A percentile compares a stretch with the other conserved stretches of the same genome.
These are phyloP conservation scores for Notodonta dromedarius DNA, from an alignment of 2,888 invertebrate genomes.

Conservation along the genomic window DNA sequence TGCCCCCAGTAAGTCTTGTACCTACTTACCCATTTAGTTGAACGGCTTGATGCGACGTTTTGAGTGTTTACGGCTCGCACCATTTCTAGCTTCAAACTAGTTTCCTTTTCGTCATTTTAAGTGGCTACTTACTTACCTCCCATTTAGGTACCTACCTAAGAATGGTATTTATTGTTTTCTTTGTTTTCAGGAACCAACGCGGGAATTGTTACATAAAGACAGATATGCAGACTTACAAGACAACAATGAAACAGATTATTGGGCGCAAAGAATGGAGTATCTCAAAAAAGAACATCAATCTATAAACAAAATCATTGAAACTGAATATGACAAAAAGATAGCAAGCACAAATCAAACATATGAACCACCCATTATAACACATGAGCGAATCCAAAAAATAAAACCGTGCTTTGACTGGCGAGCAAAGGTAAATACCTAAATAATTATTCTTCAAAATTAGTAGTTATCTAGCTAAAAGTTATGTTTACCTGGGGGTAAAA, in stretches of 20 bases:
- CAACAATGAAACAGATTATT: slow-evolving; percentile 64
- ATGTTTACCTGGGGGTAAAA: too few species aligned
- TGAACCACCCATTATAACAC: slow-evolving; percentile 52
- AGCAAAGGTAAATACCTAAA: slow-evolving; percentile 56
- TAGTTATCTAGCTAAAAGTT: too few species aligned
- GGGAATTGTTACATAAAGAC: slow-evolving; percentile 50
- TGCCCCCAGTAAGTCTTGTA: slow-evolving; percentile 55
- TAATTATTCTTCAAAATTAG: too few species aligned
- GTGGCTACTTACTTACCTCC: not conserved
- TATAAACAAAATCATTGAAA: slow-evolving; percentile 73
- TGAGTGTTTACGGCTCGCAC: too few species aligned
- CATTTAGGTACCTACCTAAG: not conserved
- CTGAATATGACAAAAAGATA: slow-evolving; percentile 70
- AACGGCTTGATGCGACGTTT: too few species aligned
- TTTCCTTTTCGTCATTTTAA: too few species aligned
- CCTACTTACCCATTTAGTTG: too few species aligned
- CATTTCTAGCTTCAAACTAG: too few species aligned
- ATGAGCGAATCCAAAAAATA: slow-evolving; percentile 63
- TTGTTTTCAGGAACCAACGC: slow-evolving; percentile 47
- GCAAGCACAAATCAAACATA: slow-evolving; percentile 56
- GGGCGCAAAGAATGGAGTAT: slow-evolving; percentile 67
- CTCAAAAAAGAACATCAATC: slow-evolving; percentile 71
- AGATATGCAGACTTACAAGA: slow-evolving; percentile 41
- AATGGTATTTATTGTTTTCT: slow-evolving; percentile 2
- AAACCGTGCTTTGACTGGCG: slow-evolving; percentile 72